Base-by-base conservation (phyloP, 2,113 vertebrate species). In the Tapirus terrestris region DNA sequence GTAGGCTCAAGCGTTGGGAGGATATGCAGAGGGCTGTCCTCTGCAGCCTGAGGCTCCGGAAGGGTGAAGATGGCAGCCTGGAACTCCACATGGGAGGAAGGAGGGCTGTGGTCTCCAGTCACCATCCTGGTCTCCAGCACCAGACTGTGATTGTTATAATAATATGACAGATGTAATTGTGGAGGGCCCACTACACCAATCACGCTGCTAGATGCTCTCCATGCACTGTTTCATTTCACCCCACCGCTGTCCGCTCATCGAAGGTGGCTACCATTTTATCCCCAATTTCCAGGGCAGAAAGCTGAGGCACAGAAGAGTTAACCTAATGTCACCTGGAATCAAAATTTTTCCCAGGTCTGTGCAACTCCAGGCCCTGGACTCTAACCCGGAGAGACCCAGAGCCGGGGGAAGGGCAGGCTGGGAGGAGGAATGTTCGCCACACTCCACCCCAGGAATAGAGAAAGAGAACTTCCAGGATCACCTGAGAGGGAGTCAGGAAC, bases 151-250 rank as follows among this genome's bases (percentile, higher is more conserved):
- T 67, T 70, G 4, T 12, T 17, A 25, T 9, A 18, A 4, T 17
- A 14, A 43, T 11, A 8, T 21, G 58, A 9, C 25, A 13, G 72
- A 2, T 17, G 7, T 0, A n/a, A 33, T 9, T 17, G 48, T 6
- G 9, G 72, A 2, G 10, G n/a, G 21, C 4, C 25, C 45, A 11
- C 45, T 36, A 0, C 5, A 0, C 33, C 91, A 23, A 20, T 76
- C n/a, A 0, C 16, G 25, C 48, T 36, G 25, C 56, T 25, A 0
- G 23, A 11, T 11, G 27, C 39, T n/a, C n/a, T 21, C 2, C 7
- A 1, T 0, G 27, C 17, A 20, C 25, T 45, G 14, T 48, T 48
- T 6, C 33, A 7, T 33, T 39, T 20, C 43, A 63, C 43, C 43
- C 65, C 13, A 63, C 20, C 70, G 7, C 85, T 39, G n/a, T 27